Base-by-base conservation (phyloP, 1,140 invertebrate species). In the Triops longicaudatus region DNA sequence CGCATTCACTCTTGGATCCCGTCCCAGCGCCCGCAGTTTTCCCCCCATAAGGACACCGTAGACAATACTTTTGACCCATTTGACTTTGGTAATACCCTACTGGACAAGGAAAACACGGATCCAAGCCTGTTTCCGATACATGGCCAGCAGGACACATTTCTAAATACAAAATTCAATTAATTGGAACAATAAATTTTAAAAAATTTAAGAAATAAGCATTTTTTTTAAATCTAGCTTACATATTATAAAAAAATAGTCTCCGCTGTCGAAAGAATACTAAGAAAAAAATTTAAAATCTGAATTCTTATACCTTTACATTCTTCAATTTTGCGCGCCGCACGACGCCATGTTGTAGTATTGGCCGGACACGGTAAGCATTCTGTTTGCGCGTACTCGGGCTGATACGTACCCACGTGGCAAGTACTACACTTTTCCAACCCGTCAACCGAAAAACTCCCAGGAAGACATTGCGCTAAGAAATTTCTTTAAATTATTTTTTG, bases 331-430 rank as follows among this genome's bases (percentile, higher is more conserved):
- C 81, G 82, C 1, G 87, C 82, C 1, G 87, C 88, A 72, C 87
- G 81, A 78, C 81, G 82, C 79, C 79, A 81, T 0, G 90, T 91
- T 10, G 87, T 90, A n/a, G 82, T 85, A 28, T 84, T 85, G 2
- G 79, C 77, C 1, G 89, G 88, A 84, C 90, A 91, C 1, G 81
- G 73, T 2, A 84, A 74, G 81, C 90, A 92, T 22, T 81, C 79
- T 1, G 79, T 83, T 81, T 88, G 84, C 14, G 89, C 88, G 80
- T 88, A 88, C 12, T 86, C 78, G 1, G 87, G 81, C 81, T 91
- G 90, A 80, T 89, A 91, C 73, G 82, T 85, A 0, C 90, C 90
- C 43, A 87, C 79, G 2, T 84, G 82, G 81, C 91, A 92, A 0
- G 87, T 87, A 73, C 84, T 84, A 80, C 91, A 92, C 31, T 87